Conservation (phyloP, 2,888 invertebrate species). For the Lampropteryx suffumata region DNA sequence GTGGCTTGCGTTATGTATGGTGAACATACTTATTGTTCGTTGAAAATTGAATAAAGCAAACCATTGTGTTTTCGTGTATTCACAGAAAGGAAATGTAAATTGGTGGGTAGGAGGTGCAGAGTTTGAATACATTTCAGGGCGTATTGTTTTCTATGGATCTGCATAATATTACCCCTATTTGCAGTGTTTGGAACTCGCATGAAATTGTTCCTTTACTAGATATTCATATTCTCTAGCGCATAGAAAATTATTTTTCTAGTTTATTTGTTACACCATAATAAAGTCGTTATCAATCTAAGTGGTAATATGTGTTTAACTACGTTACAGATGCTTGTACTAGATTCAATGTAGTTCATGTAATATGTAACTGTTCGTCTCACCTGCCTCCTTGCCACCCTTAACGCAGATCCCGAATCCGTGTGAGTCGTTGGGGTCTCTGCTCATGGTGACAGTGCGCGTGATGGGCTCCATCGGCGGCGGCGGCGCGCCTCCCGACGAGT, state of each 20-base stretch:
- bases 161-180: slow-evolving; percentile 9
- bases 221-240: neutral
- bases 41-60: slow-evolving; percentile 17
- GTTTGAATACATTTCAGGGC: slow-evolving; percentile 1
- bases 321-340: too few relatives aligned
- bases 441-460: slow-evolving; percentile 93
- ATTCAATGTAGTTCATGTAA: neutral
- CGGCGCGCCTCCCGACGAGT: slow-evolving; percentile 82
- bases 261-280: too few relatives aligned
- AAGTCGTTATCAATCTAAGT: too few relatives aligned
- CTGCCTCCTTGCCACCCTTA: slow-evolving; percentile 95
- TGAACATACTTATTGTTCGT: slow-evolving; percentile 1
- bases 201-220: neutral
- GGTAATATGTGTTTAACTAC: too few relatives aligned
- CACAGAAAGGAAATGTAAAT: slow-evolving; percentile 12
- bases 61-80: slow-evolving; percentile 12
- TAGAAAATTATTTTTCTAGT: too few relatives aligned
- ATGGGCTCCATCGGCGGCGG: slow-evolving; percentile 88
- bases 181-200: neutral
- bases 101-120: neutral
- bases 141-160: slow-evolving; percentile 6
- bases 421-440: slow-evolving; percentile 90
- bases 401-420: slow-evolving; percentile 96
- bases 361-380: slow-evolving; percentile 65
- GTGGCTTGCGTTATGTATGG: slow-evolving; percentile 2